Evolutionary conservation across 1,140 invertebrate species (phyloP).

Genomic region (Ceratina japonica): DNA sequence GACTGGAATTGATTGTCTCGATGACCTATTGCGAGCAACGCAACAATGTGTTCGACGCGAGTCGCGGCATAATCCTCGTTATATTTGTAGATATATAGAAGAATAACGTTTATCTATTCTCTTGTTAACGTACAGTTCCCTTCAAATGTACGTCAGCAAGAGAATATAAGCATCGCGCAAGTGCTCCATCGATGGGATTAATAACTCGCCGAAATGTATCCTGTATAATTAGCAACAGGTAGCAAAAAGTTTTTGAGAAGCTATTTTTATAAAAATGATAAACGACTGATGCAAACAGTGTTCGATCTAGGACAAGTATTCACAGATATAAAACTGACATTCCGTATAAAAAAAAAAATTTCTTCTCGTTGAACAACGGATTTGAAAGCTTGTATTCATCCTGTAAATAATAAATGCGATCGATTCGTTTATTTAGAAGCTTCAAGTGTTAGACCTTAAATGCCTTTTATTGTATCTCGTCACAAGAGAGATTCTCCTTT

Average conservation of each 20-base stretch:
- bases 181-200: slow-evolving; percentile 36
- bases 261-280: slow-evolving; percentile 6
- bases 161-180: neutral
- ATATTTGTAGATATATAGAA: slow-evolving; percentile 18
- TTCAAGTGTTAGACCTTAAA: slow-evolving; percentile 58
- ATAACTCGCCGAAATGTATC: slow-evolving; percentile 25
- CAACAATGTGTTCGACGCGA: neutral
- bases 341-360: neutral
- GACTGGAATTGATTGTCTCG: neutral
- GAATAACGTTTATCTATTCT: slow-evolving; percentile 19
- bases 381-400: slow-evolving; percentile 32
- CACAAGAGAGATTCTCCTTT: slow-evolving; percentile 43
- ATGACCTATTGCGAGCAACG: neutral
- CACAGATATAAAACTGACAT: slow-evolving; percentile 6
- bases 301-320: neutral
- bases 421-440: slow-evolving; percentile 52
- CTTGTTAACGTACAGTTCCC: too few relatives aligned
- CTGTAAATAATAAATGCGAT: slow-evolving; percentile 58
- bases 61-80: neutral
- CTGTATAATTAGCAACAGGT: neutral
- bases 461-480: slow-evolving; percentile 61
- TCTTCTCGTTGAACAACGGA: slow-evolving; percentile 6
- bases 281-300: neutral
- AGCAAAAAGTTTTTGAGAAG: too few relatives aligned
- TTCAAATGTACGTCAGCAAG: slow-evolving; percentile 5